These are phyloP conservation scores for Lissocephala sabroskyi DNA, from an alignment of 2,888 invertebrate genomes.

Conservation along the genomic window DNA sequence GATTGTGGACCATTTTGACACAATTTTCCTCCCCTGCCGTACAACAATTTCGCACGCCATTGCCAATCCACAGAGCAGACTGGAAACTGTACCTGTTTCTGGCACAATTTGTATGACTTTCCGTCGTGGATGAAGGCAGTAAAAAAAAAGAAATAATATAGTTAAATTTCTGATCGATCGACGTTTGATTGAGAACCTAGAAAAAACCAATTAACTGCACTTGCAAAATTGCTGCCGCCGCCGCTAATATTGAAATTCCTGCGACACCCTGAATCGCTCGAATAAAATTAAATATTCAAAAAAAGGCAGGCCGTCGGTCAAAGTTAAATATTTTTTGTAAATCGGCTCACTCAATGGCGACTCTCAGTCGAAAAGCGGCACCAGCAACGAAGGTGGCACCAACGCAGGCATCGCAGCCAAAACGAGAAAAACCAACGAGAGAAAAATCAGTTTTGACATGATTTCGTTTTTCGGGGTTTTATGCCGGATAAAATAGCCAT, in stretches of 20 bases:
- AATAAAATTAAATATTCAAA: constrained; percentile 36
- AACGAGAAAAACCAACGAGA: background rate
- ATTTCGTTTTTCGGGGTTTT: constrained; percentile 40
- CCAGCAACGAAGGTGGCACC: background rate
- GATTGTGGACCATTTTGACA: too few relatives aligned
- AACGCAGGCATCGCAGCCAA: too few relatives aligned
- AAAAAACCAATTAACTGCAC: constrained; percentile 62
- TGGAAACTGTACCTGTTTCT: too few relatives aligned
- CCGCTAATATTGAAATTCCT: constrained; percentile 58
- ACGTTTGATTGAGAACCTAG: too few relatives aligned
- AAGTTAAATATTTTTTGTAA: constrained; percentile 48
- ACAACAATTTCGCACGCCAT: too few relatives aligned
- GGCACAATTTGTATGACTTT: too few relatives aligned
- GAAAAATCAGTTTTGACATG: constrained; percentile 44
- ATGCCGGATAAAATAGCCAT: constrained; percentile 51
- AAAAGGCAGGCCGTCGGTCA: constrained; percentile 9
- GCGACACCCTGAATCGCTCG: constrained; percentile 24
- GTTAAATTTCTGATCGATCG: too few relatives aligned
- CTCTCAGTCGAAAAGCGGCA: background rate
- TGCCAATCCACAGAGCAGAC: too few relatives aligned
- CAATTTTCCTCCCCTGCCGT: too few relatives aligned
- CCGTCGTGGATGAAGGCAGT: too few relatives aligned
- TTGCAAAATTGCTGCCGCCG: constrained; percentile 54
- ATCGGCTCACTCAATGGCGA: constrained; percentile 51
- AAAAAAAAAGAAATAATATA: too few relatives aligned